Conservation (phyloP, 2,797 vertebrate genomes). For the Poecilia wingei region DNA sequence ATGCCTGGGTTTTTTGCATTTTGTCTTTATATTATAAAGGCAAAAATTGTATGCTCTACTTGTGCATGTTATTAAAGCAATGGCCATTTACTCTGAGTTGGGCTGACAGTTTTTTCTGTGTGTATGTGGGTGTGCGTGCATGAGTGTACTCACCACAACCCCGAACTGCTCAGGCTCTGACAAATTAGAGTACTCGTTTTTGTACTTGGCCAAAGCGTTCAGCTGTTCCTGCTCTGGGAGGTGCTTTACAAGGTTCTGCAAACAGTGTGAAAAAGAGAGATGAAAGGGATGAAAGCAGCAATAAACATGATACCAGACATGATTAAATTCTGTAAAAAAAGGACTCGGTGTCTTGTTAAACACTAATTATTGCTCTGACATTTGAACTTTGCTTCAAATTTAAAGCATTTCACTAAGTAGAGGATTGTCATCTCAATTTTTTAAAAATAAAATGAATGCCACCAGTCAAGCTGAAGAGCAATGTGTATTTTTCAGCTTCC, state of each 20-base stretch:
- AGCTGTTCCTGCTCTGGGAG: conserved; percentile 94
- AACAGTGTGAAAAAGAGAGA: conserved; percentile 21
- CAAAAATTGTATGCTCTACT: not conserved
- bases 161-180: conserved; percentile 97
- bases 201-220: conserved; percentile 86
- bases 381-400: conserved; percentile 2
- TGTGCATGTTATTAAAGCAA: not conserved
- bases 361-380: not conserved
- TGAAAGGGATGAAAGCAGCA: not conserved
- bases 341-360: not conserved
- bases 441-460: not conserved
- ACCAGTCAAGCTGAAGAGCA: not conserved
- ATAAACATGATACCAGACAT: not conserved
- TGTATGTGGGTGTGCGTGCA: not conserved
- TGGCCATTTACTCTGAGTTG: not conserved
- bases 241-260: conserved; percentile 94
- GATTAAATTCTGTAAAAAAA: not conserved
- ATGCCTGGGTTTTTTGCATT: not conserved
- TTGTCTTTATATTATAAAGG: not conserved
- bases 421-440: not conserved
- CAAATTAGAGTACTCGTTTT: conserved; percentile 87
- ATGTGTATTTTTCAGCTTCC: not conserved
- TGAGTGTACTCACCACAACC: conserved; percentile 88
- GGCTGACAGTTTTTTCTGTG: conserved; percentile 3
- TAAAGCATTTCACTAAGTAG: not conserved